Evolutionary conservation across 2,888 invertebrate species (phyloP).

Genomic region (Tridacna gigas): DNA sequence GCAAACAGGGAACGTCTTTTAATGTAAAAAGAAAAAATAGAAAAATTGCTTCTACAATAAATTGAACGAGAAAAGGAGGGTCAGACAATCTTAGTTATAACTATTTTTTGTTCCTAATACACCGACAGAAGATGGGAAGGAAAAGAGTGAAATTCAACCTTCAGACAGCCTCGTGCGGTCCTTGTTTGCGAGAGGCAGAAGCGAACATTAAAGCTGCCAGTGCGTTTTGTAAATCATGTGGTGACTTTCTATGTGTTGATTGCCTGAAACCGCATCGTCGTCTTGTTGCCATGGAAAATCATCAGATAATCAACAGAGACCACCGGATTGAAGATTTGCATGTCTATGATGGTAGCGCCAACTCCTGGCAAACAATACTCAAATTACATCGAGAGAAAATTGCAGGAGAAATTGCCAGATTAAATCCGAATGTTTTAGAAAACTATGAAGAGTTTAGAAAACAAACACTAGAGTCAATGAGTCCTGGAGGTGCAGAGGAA

Average conservation of each 20-base stretch:
- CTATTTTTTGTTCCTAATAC: too few species aligned
- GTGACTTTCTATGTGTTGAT: constrained; percentile 42
- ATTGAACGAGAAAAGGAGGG: too few species aligned
- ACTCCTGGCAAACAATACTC: constrained; percentile 17
- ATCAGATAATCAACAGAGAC: constrained; percentile 53
- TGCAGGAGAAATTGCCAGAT: constrained; percentile 24
- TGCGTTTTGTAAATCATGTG: constrained; percentile 54
- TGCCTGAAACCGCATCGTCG: constrained; percentile 52
- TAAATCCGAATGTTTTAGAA: constrained; percentile 30
- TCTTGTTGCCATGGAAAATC: constrained; percentile 47
- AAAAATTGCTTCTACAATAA: too few species aligned
- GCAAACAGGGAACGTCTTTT: too few species aligned
- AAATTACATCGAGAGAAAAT: constrained; percentile 20
- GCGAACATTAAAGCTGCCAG: constrained; percentile 27
- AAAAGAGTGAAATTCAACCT: constrained; percentile 51
- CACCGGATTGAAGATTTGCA: constrained; percentile 36
- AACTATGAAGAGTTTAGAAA: constrained; percentile 31
- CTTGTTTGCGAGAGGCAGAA: constrained; percentile 18
- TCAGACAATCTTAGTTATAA: too few species aligned
- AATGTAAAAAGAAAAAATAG: too few species aligned
- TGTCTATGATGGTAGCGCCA: background rate
- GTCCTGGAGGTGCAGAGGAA: background rate
- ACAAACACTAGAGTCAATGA: background rate
- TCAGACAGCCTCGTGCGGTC: constrained; percentile 52
- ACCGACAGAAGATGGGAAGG: constrained; percentile 32